Evolutionary conservation across 2,113 vertebrate genomes (phyloP), one percentile per base, ranked within the genome.

Genomic region (Hyla sarda): DNA sequence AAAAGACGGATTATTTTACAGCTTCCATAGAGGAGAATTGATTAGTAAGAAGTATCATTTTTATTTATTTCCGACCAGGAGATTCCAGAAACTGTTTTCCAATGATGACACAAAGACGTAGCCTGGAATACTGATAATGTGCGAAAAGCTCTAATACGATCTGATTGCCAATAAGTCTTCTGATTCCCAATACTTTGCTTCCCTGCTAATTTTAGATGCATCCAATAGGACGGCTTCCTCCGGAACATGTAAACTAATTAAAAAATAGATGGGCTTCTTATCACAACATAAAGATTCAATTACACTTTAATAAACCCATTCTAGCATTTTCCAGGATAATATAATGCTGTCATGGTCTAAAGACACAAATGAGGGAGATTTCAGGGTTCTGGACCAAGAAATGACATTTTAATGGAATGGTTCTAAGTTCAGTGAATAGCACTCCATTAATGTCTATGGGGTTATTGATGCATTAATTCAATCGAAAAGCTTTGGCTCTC

Each of bases 341-440:
- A 72, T 86, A 80, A 86, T 54, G 48, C 58, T 56, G 60, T 78
- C 62, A 86, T 86, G 84, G 75, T 85, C 74, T 32, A 79, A 71
- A 69, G 75, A 79, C 28, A 71, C 48, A 85, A 86, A 72, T 80
- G 48, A 80, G 48, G 28, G 62, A 72, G 84, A 78, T 78, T 85
- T 78, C 62, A 28, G 62, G 62, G 76, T 79, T 80, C 48, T 86
- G 75, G 48, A 86, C 62, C 62, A 86, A 86, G 60, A 86, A 86
- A 80, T 86, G 75, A 80, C 75, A 86, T 86, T 86, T 86, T 80
- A 86, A 86, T 80, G 75, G 76, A 72, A 79, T 79, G 75, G 75
- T 86, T 86, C 75, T 54, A 75, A 86, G 58, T 86, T 86, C 48
- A 79, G 52, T 80, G 84, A 86, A 71, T 80, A 32, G 48, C 62